Percentiles rank a stretch among this genome's conserved stretches.
These are phyloP conservation scores for Drosophila ambigua DNA, from an alignment of 1,140 invertebrate species.

Conservation along the genomic window DNA sequence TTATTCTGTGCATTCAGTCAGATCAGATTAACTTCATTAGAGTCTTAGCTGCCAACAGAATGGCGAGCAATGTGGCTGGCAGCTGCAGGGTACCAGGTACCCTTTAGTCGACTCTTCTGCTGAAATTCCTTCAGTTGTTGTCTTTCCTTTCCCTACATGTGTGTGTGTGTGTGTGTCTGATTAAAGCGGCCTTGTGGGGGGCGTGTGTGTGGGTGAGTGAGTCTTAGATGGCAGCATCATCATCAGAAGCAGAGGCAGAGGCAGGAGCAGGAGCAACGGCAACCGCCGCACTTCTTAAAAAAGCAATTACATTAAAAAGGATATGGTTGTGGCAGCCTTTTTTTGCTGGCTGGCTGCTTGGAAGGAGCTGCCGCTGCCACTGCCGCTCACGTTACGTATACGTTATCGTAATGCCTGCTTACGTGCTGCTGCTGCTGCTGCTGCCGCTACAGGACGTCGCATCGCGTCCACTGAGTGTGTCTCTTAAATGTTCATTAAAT, in stretches of 20 bases:
- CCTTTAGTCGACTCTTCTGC: slow-evolving; percentile 19
- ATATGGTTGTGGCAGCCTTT: slow-evolving; percentile 76
- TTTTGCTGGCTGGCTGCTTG: slow-evolving; percentile 50
- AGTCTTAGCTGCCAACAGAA: too few relatives aligned
- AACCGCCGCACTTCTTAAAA: slow-evolving; percentile 75
- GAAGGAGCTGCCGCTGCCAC: slow-evolving; percentile 11
- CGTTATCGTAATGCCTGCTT: slow-evolving; percentile 72
- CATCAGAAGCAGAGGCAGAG: slow-evolving; percentile 35
- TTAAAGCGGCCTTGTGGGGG: slow-evolving; percentile 41
- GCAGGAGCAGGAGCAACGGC: not conserved
- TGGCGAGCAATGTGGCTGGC: too few relatives aligned
- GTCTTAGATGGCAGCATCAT: slow-evolving; percentile 53
- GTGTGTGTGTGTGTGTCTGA: slow-evolving; percentile 35
- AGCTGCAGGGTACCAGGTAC: slow-evolving; percentile 12
- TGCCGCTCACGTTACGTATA: slow-evolving; percentile 71
- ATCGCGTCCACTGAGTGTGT: slow-evolving; percentile 53
- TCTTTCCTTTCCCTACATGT: slow-evolving; percentile 12
- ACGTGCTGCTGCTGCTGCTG: slow-evolving; percentile 64
- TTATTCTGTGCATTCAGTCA: too few relatives aligned
- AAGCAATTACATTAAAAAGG: slow-evolving; percentile 83
- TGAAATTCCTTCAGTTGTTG: slow-evolving; percentile 29
- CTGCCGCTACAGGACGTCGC: slow-evolving; percentile 32
- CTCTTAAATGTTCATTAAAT: slow-evolving; percentile 84
- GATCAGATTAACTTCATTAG: too few relatives aligned
- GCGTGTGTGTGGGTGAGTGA: slow-evolving; percentile 9